Evolutionary conservation across 2,797 vertebrate species (phyloP), one percentile per base, ranked within the genome.

Genomic region (Myotis planiceps): DNA sequence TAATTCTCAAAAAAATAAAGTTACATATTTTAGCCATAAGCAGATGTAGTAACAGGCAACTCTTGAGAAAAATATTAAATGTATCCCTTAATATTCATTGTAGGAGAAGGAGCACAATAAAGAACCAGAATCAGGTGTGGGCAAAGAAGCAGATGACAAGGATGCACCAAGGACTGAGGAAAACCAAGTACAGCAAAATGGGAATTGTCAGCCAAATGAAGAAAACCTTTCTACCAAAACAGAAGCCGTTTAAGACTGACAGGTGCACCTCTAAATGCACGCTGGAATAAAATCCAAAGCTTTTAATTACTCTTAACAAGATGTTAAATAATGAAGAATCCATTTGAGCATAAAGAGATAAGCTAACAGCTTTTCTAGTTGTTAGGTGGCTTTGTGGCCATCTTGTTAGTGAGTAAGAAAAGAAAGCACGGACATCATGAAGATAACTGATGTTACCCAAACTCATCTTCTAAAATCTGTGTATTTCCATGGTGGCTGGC

Each of bases 101-200:
- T 95, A 98, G 98, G 98, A 99, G 90, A 98, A 98, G 94, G 98
- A 99, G 92, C 98, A 98, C 5, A 97, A 85, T 97, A 98, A 98
- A 96, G 98, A 98, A 37, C 96, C 92, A 29, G 98, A 97, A 95
- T 97, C 96, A 83, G 98, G 98, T 45, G 99, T 98, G 45, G 98
- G 98, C 92, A 98, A 99, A 93, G 98, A 98, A 88, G 92, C 88
- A 60, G 99, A 98, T 63, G 98, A 95, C 72, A 99, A 99, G 1
- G 98, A 97, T 96, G 97, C 53, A 94, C 98, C 97, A 97, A 99
- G 96, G 84, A 98, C 97, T 92, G 97, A 95, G 97, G 99, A 96
- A 97, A 98, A 98, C 75, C 97, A 98, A 81, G 92, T 98, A 34
- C 99, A 99, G 83, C 99, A 99, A 92, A 99, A 99, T 6, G 99